Percentiles rank a stretch among this genome's conserved stretches.
Conservation (phyloP, 2,113 vertebrate species). For the Noctilio leporinus region DNA sequence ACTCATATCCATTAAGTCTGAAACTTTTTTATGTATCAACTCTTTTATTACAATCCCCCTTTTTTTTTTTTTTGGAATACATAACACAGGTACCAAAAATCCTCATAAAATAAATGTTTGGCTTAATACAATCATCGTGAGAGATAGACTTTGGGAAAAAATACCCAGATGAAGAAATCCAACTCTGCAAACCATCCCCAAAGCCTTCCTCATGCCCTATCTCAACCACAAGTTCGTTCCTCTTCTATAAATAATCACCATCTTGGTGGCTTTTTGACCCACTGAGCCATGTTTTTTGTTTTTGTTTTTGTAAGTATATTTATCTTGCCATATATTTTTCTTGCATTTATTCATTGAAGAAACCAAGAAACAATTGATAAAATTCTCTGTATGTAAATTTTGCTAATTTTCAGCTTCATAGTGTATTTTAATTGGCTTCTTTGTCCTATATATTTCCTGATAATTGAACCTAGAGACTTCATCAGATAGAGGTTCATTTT, state of each 20-base stretch:
- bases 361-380: not conserved
- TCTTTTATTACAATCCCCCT: not conserved
- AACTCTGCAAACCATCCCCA: not conserved
- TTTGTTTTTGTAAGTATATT: not conserved
- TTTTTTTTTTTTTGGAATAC: not conserved
- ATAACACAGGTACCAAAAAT: not conserved
- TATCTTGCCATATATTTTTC: not conserved
- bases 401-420: not conserved
- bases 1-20: not conserved
- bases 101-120: not conserved
- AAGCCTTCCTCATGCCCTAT: not conserved
- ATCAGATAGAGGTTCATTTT: not conserved
- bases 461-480: not conserved
- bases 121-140: not conserved
- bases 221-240: not conserved
- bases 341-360: not conserved
- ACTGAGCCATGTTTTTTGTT: not conserved
- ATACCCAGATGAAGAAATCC: not conserved
- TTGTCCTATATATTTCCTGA: not conserved
- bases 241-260: not conserved
- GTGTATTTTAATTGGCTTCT: not conserved
- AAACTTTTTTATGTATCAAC: not conserved
- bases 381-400: not conserved
- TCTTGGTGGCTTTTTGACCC: not conserved
- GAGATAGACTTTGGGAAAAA: not conserved